These are phyloP conservation scores for Drosophila nr. medialis DNA, from an alignment of 2,888 invertebrate species.

Conservation along the genomic window DNA sequence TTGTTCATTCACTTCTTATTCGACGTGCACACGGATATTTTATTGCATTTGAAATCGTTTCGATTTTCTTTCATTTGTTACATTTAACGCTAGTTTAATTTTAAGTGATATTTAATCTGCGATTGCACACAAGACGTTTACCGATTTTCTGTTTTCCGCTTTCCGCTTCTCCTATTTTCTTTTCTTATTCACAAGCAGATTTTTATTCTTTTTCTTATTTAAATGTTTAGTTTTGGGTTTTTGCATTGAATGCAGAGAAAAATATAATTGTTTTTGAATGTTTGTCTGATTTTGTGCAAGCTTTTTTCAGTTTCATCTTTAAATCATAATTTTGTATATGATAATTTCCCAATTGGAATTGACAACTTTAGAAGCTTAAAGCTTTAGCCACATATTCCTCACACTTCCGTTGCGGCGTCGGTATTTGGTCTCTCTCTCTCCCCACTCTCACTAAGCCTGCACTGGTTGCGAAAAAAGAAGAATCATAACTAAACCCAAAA, in stretches of 20 bases:
- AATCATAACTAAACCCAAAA: slow-evolving; percentile 32
- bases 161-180: not conserved
- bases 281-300: not conserved
- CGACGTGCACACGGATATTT: slow-evolving; percentile 58
- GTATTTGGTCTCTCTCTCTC: slow-evolving; percentile 11
- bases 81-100: slow-evolving; percentile 78
- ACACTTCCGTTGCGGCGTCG: slow-evolving; percentile 45
- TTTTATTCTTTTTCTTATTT: slow-evolving; percentile 12
- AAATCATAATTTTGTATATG: not conserved
- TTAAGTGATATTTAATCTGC: slow-evolving; percentile 80
- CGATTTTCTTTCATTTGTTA: slow-evolving; percentile 79
- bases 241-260: not conserved
- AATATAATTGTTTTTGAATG: not conserved
- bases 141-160: slow-evolving; percentile 9
- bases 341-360: not conserved
- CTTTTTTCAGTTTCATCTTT: not conserved
- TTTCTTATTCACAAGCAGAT: not conserved
- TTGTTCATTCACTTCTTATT: slow-evolving; percentile 13
- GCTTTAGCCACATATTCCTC: slow-evolving; percentile 21
- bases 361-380: slow-evolving; percentile 18
- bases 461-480: slow-evolving; percentile 44
- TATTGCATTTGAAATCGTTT: slow-evolving; percentile 75
- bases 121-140: slow-evolving; percentile 42
- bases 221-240: slow-evolving; percentile 18
- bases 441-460: slow-evolving; percentile 28